Evolutionary conservation across 1,140 invertebrate genomes (phyloP).

Genomic region (Uloborus diversus): DNA sequence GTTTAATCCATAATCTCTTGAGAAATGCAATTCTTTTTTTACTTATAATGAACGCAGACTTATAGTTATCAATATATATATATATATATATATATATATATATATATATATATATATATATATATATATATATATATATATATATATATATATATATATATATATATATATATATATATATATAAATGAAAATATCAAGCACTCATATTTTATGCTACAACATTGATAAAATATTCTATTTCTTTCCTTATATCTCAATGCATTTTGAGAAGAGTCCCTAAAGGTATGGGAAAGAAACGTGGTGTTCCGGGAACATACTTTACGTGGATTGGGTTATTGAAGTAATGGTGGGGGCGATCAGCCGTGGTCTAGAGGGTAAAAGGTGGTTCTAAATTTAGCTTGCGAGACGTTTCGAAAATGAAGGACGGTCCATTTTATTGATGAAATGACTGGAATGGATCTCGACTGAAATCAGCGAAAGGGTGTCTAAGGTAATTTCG

Average conservation of each 20-base stretch:
- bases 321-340: constrained; percentile 52
- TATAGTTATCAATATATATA: too few species aligned
- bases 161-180: too few species aligned
- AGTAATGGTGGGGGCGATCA: constrained; percentile 37
- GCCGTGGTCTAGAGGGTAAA: constrained; percentile 48
- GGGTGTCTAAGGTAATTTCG: constrained; percentile 3
- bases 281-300: constrained; percentile 1
- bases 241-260: too few species aligned
- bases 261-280: not conserved
- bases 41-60: too few species aligned
- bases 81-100: too few species aligned
- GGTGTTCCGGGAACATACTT: not conserved
- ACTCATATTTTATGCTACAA: not conserved
- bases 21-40: too few species aligned
- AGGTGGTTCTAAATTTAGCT: constrained; percentile 53
- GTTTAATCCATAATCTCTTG: too few species aligned
- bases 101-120: too few species aligned
- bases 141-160: too few species aligned
- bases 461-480: constrained; percentile 47
- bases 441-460: constrained; percentile 45
- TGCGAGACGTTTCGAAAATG: constrained; percentile 38
- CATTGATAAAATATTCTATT: not conserved
- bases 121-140: too few species aligned
- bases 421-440: constrained; percentile 53
- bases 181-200: too few species aligned